Evolutionary conservation across 2,888 invertebrate genomes (phyloP).

Genomic region (Hanleya hanleyi): DNA sequence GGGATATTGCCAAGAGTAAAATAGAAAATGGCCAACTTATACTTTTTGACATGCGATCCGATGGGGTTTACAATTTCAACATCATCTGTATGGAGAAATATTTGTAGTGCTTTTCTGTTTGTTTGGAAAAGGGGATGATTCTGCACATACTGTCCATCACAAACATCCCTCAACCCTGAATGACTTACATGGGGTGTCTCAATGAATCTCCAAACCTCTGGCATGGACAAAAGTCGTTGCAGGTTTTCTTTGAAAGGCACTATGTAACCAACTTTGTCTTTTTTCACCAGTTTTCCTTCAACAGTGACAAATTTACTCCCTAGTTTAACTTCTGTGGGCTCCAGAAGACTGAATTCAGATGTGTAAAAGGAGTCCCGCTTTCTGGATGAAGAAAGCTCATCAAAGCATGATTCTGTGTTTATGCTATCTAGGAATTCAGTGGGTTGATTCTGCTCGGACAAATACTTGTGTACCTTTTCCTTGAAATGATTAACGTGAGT

Average conservation of each 20-base stretch:
- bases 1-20: conserved; percentile 23
- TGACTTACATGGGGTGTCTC: conserved; percentile 2
- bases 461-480: too few species aligned
- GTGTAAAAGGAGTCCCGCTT: too few species aligned
- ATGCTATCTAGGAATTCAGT: too few species aligned
- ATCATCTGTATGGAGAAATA: conserved; percentile 16
- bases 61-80: conserved; percentile 29
- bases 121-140: background rate
- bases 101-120: conserved; percentile 5
- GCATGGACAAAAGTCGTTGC: background rate
- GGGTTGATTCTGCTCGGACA: too few species aligned
- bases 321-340: too few species aligned
- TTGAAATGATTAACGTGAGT: too few species aligned
- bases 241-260: background rate
- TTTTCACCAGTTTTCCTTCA: background rate
- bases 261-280: background rate
- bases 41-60: conserved; percentile 21
- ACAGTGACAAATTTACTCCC: too few species aligned
- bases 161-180: conserved; percentile 11
- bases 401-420: too few species aligned
- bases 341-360: too few species aligned
- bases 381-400: too few species aligned
- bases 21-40: conserved; percentile 27
- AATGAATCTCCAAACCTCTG: background rate
- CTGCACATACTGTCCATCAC: conserved; percentile 15